Base-by-base conservation (phyloP, 2,113 vertebrate species). In the Tursiops truncatus region DNA sequence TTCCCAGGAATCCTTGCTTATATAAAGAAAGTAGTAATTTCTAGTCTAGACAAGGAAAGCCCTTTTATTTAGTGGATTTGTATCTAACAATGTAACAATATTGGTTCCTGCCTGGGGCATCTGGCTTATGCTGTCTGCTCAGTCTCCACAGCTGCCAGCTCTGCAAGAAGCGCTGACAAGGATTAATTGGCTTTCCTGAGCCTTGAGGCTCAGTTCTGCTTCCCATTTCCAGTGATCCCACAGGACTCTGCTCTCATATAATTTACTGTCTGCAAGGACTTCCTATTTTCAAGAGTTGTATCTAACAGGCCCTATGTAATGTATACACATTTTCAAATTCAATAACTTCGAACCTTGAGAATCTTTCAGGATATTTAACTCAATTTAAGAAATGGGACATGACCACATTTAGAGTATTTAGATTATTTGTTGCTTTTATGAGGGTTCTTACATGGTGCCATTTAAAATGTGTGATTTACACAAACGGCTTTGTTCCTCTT, bases 101-200 rank as follows among this genome's bases (percentile, higher is more conserved):
- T 74, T 81, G 73, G n/a, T 71, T 94, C 83, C 92, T 85, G 76
- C 96, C 89, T 50, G 25, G 50, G 87, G 90, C 94, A 73, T 25
- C 60, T 63, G 81, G 74, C 90, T 80, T 65, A 9, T 74, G 79
- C 31, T 33, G 53, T 86, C 63, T 77, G 71, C 63, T 96, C n/a
- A 62, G 80, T 81, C n/a, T 83, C 50, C 65, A 73, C 90, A 90
- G 87, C 92, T 97, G 94, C 84, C 82, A 85, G 76, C 96, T 81
- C 95, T 62, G 47, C 84, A 77, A 97, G 95, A 97, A 94, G 65
- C 5, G 0, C 87, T 95, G 94, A 97, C 95, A 97, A 90, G 94
- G 92, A 97, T 97, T 97, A 96, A 97, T 96, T 90, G 97, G 83
- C 93, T 96, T 96, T 92, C 73, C 50, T n/a, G 96, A 89, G 83